phyloP scores from a whole-genome alignment of 53 echinoderm and acorn worm species.

The Holothuria scabra region DNA sequence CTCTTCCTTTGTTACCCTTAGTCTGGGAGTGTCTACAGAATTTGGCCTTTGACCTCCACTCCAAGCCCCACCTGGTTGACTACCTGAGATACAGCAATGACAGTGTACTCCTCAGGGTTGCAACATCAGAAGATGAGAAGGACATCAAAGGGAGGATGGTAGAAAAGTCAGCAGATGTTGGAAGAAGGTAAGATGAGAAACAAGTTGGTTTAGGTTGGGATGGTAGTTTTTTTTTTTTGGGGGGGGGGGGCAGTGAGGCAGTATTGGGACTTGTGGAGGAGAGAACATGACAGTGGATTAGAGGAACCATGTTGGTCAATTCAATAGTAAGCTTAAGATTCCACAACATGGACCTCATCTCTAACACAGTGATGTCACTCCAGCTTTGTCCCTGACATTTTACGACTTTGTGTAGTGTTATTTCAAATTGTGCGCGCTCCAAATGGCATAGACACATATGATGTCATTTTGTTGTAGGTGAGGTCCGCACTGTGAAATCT shows the following conservation, averaged over 20 bases:
- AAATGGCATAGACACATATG: too few relatives aligned
- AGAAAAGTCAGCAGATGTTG: not conserved
- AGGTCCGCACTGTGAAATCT: not conserved
- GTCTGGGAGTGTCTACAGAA: slow-evolving; percentile 30
- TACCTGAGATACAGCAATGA: slow-evolving; percentile 22
- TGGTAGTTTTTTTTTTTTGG: too few relatives aligned
- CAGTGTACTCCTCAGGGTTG: slow-evolving; percentile 1
- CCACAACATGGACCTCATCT: too few relatives aligned
- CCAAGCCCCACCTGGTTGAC: slow-evolving; percentile 57
- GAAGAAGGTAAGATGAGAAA: not conserved
- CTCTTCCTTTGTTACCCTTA: not conserved
- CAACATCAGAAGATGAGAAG: not conserved
- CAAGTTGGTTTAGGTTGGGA: not conserved
- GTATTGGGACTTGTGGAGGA: not conserved
- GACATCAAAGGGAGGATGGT: slow-evolving; percentile 4
- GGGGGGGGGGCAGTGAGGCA: not conserved
- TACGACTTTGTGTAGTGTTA: too few relatives aligned
- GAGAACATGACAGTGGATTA: not conserved
- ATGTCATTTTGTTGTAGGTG: not conserved
- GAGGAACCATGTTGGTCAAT: not conserved
- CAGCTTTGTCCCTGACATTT: too few relatives aligned
- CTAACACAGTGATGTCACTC: too few relatives aligned
- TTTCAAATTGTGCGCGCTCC: too few relatives aligned
- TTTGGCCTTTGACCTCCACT: slow-evolving; percentile 67
- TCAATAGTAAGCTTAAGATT: too few relatives aligned